A percentile compares a stretch with the other conserved stretches of the same genome.
Conservation (phyloP, 2,888 invertebrate species). For the Yponomeuta cagnagella region DNA sequence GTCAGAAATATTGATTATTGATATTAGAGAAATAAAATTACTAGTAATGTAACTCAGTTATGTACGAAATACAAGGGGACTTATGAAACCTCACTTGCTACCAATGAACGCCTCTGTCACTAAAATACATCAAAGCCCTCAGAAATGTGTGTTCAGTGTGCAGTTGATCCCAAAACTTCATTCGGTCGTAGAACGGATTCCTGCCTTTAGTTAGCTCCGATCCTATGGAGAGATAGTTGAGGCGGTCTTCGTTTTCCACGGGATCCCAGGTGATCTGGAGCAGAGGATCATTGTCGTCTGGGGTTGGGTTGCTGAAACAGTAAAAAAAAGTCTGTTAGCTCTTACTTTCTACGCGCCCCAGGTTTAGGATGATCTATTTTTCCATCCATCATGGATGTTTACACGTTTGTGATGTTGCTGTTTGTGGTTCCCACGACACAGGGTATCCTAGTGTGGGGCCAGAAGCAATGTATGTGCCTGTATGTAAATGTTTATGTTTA, state of each 20-base stretch:
- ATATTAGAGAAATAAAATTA: too few relatives aligned
- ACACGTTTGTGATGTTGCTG: too few relatives aligned
- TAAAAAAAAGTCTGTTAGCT: background rate
- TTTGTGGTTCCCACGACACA: too few relatives aligned
- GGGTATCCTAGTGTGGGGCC: too few relatives aligned
- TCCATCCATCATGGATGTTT: too few relatives aligned
- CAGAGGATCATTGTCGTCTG: slow-evolving; percentile 49
- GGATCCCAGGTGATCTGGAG: slow-evolving; percentile 63
- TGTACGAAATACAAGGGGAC: too few relatives aligned
- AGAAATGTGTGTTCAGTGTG: slow-evolving; percentile 49
- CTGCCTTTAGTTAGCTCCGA: slow-evolving; percentile 59
- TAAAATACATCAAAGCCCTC: slow-evolving; percentile 49
- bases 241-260: slow-evolving; percentile 47
- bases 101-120: slow-evolving; percentile 50
- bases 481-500: too few relatives aligned
- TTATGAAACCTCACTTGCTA: slow-evolving; percentile 20
- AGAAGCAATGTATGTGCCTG: too few relatives aligned
- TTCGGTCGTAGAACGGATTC: slow-evolving; percentile 60
- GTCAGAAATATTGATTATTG: too few relatives aligned
- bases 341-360: too few relatives aligned
- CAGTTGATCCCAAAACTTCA: slow-evolving; percentile 63
- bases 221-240: slow-evolving; percentile 61
- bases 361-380: too few relatives aligned
- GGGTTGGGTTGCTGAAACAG: slow-evolving; percentile 61
- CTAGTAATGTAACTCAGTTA: too few relatives aligned